Evolutionary conservation across 1,140 invertebrate genomes (phyloP).

Genomic region (Nephila pilipes): DNA sequence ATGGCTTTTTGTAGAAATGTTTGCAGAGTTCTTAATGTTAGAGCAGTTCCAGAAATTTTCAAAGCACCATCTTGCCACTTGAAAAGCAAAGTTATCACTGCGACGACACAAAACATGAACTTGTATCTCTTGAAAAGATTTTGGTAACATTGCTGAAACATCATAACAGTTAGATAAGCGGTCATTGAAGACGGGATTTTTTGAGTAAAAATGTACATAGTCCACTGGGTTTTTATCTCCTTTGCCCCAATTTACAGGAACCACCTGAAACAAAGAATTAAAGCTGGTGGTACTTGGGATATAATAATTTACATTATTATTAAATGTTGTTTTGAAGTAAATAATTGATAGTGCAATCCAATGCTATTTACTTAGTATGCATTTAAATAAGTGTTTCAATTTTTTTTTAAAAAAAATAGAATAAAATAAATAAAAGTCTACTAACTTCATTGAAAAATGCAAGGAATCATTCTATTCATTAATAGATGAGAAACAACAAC

Average conservation of each 20-base stretch:
- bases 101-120: constrained; percentile 60
- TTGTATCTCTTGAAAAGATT: constrained; percentile 71
- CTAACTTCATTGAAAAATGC: too few relatives aligned
- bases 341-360: too few relatives aligned
- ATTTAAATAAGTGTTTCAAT: too few relatives aligned
- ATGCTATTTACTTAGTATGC: too few relatives aligned
- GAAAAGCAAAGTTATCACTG: constrained; percentile 27
- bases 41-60: constrained; percentile 27
- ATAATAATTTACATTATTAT: too few relatives aligned
- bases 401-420: too few relatives aligned
- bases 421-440: too few relatives aligned
- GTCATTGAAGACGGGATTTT: constrained; percentile 15
- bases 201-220: constrained; percentile 69
- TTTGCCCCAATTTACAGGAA: constrained; percentile 68
- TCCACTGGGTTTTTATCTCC: constrained; percentile 68
- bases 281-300: too few relatives aligned
- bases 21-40: not conserved
- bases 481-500: too few relatives aligned
- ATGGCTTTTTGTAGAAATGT: not conserved
- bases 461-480: too few relatives aligned
- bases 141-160: constrained; percentile 46
- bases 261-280: not conserved
- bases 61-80: constrained; percentile 52
- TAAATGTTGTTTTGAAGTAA: too few relatives aligned
- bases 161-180: not conserved